Evolutionary conservation across 2,888 invertebrate genomes (phyloP).

Genomic region (Falcaria lacertinaria): DNA sequence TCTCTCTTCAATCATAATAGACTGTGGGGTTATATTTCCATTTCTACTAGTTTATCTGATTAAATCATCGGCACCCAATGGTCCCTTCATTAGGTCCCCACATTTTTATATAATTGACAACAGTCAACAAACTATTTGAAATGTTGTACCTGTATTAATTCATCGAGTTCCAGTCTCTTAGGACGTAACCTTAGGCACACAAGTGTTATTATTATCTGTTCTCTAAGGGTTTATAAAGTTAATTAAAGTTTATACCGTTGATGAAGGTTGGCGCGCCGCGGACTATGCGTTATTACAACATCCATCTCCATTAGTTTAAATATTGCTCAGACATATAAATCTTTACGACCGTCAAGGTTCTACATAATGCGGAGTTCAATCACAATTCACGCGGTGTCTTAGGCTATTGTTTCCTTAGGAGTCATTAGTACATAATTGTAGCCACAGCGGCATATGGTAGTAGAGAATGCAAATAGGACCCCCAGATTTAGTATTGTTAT

Average conservation of each 20-base stretch:
- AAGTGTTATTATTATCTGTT: too few species aligned
- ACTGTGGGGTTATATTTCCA: too few species aligned
- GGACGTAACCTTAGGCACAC: too few species aligned
- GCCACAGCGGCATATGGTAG: neutral
- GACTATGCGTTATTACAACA: neutral
- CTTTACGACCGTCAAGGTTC: neutral
- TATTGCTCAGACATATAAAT: neutral
- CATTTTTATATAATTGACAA: too few species aligned
- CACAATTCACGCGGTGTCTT: neutral
- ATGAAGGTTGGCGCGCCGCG: neutral
- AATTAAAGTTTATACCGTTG: neutral
- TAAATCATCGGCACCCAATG: too few species aligned
- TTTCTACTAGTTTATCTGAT: too few species aligned
- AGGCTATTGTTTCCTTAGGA: slow-evolving; percentile 1
- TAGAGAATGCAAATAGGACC: slow-evolving; percentile 1
- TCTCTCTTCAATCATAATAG: too few species aligned
- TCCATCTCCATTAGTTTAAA: neutral
- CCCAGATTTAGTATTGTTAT: slow-evolving; percentile 1
- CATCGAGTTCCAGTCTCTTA: too few species aligned
- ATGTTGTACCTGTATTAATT: too few species aligned
- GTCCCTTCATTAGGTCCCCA: too few species aligned
- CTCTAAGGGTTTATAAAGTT: too few species aligned
- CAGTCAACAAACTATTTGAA: too few species aligned
- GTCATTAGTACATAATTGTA: neutral
- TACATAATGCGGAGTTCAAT: neutral